Percentiles rank a stretch among this genome's conserved stretches.
Evolutionary conservation across 2,113 vertebrate species (phyloP).

Genomic region (Pandion haliaetus): DNA sequence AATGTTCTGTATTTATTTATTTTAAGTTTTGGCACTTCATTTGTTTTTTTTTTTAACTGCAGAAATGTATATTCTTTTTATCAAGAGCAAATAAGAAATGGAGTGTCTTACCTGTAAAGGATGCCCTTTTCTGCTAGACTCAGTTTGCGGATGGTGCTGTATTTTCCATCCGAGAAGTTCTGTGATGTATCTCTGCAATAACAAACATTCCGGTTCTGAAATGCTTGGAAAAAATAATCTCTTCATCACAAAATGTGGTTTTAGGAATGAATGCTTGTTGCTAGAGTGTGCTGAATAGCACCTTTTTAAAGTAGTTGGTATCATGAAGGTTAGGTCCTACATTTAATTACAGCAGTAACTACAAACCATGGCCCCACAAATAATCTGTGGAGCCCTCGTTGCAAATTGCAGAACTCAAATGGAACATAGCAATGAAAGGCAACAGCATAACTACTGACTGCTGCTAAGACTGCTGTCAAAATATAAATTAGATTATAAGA

Average conservation of each 20-base stretch:
- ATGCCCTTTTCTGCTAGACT: background rate
- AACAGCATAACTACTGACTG: background rate
- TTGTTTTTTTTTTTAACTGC: background rate
- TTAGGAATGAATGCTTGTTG: background rate
- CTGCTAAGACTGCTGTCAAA: background rate
- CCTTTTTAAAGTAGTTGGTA: background rate
- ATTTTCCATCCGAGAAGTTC: background rate
- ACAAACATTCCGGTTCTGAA: background rate
- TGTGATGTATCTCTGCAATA: background rate
- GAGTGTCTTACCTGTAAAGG: background rate
- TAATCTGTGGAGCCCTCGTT: background rate
- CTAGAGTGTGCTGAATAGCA: background rate
- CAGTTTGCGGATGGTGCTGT: background rate
- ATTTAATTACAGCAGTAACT: background rate
- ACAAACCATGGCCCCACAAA: background rate
- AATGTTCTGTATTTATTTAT: background rate
- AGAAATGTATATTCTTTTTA: background rate
- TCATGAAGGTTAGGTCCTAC: background rate
- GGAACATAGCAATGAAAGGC: background rate
- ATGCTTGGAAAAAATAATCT: background rate
- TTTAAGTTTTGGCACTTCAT: background rate
- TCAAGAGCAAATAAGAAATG: background rate
- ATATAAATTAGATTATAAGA: background rate
- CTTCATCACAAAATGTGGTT: background rate
- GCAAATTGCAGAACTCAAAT: background rate